Percentiles rank a stretch among this genome's conserved stretches.
Evolutionary conservation across 2,797 vertebrate species (phyloP).

Genomic region (Pterois miles): DNA sequence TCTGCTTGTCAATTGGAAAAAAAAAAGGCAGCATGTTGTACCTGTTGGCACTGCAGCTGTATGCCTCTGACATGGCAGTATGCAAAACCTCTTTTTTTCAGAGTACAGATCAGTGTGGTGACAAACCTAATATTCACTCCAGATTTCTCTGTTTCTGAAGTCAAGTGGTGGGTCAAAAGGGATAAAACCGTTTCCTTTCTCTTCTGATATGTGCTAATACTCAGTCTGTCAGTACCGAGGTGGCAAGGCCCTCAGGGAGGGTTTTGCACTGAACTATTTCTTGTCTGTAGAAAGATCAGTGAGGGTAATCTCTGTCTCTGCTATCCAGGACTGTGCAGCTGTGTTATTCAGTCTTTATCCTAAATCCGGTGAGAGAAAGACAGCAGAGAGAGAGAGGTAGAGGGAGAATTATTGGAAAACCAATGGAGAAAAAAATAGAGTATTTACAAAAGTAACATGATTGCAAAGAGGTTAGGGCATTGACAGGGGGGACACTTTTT

Average conservation of each 20-base stretch:
- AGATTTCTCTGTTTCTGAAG: slow-evolving; percentile 52
- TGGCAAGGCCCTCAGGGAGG: slow-evolving; percentile 67
- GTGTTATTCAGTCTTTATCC: slow-evolving; percentile 76
- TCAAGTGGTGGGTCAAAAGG: slow-evolving; percentile 73
- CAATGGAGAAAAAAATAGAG: slow-evolving; percentile 3
- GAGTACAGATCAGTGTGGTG: slow-evolving; percentile 48
- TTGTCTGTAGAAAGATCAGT: slow-evolving; percentile 79
- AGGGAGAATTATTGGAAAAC: slow-evolving; percentile 39
- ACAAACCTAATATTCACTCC: slow-evolving; percentile 48
- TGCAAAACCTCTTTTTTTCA: slow-evolving; percentile 10
- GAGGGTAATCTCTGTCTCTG: slow-evolving; percentile 75
- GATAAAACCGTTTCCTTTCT: slow-evolving; percentile 60
- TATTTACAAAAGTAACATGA: slow-evolving; percentile 28
- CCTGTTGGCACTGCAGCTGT: slow-evolving; percentile 32
- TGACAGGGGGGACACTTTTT: slow-evolving; percentile 4
- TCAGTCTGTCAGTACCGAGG: slow-evolving; percentile 67
- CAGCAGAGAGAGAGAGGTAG: slow-evolving; percentile 15
- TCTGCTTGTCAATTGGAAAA: slow-evolving; percentile 20
- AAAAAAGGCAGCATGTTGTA: slow-evolving; percentile 3
- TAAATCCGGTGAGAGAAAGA: slow-evolving; percentile 64
- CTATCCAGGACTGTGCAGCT: slow-evolving; percentile 74
- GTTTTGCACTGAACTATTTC: slow-evolving; percentile 69
- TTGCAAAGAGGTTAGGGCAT: slow-evolving; percentile 18
- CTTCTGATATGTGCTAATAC: slow-evolving; percentile 70
- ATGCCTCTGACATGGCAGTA: slow-evolving; percentile 32